These are phyloP conservation scores for Sitta europaea DNA, from an alignment of 2,113 vertebrate species.

Conservation along the genomic window DNA sequence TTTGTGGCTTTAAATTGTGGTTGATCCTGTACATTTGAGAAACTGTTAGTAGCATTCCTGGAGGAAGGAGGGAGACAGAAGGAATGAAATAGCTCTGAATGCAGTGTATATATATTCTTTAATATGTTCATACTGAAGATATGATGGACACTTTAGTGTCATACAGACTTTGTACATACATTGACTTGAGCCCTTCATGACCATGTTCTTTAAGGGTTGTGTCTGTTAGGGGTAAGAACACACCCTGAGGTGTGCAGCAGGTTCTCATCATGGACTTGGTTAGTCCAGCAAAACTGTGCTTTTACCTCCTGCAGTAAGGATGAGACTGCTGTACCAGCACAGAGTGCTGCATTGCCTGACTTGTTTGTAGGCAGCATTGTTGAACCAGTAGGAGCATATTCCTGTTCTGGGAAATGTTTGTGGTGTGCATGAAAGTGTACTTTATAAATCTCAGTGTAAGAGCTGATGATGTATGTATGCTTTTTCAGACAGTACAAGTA, in stretches of 20 bases:
- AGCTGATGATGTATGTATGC: not conserved
- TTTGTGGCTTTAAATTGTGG: not conserved
- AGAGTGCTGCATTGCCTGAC: not conserved
- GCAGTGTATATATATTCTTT: rapidly evolving
- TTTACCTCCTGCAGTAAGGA: not conserved
- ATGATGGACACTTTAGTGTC: not conserved
- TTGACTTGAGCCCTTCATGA: not conserved
- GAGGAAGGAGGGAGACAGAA: not conserved
- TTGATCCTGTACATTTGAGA: not conserved
- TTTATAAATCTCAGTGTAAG: not conserved
- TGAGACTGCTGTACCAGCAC: not conserved
- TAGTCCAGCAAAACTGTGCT: not conserved
- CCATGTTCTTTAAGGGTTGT: not conserved
- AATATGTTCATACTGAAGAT: not conserved
- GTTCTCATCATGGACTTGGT: rapidly evolving
- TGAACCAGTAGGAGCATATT: not conserved
- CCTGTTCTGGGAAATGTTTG: not conserved
- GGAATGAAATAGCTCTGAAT: not conserved
- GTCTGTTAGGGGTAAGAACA: not conserved
- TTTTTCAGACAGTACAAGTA: not conserved
- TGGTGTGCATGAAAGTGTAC: not conserved
- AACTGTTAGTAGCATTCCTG: not conserved
- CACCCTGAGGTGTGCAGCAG: not conserved
- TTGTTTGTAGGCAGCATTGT: not conserved
- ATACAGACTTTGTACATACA: no score